Conservation (phyloP, 1,140 invertebrate genomes). For the Sminthurinus signatus region DNA sequence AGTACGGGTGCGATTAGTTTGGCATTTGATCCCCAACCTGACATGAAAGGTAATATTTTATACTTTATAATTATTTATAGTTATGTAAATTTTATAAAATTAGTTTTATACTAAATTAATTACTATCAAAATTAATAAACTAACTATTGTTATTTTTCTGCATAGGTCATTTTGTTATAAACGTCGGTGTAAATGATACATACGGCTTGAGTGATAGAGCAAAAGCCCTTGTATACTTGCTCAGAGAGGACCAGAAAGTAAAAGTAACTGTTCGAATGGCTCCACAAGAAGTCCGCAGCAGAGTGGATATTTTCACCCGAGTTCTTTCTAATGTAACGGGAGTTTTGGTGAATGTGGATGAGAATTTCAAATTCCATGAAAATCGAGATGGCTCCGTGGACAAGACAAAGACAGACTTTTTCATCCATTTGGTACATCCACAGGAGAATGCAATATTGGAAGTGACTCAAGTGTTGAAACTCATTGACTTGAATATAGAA, state of each 20-base stretch:
- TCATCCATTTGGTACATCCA: slow-evolving; percentile 83
- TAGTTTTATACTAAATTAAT: too few relatives aligned
- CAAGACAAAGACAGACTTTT: slow-evolving; percentile 87
- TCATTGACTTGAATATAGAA: slow-evolving; percentile 88
- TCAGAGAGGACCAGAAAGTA: slow-evolving; percentile 87
- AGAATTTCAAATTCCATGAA: slow-evolving; percentile 77
- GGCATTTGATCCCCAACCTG: slow-evolving; percentile 91
- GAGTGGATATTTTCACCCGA: slow-evolving; percentile 70
- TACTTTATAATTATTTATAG: too few relatives aligned
- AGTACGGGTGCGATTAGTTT: slow-evolving; percentile 73
- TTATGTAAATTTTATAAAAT: too few relatives aligned
- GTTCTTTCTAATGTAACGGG: slow-evolving; percentile 75
- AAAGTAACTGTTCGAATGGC: slow-evolving; percentile 83
- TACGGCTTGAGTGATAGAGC: slow-evolving; percentile 69
- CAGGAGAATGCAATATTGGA: slow-evolving; percentile 60
- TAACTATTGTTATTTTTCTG: too few relatives aligned
- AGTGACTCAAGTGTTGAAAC: slow-evolving; percentile 68
- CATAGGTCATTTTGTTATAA: slow-evolving; percentile 92
- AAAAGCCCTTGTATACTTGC: slow-evolving; percentile 79
- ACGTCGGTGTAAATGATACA: slow-evolving; percentile 74
- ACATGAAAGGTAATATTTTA: too few relatives aligned
- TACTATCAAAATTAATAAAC: too few relatives aligned
- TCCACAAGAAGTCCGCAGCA: slow-evolving; percentile 72
- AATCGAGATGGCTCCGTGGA: slow-evolving; percentile 87
- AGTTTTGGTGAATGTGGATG: slow-evolving; percentile 87